Evolutionary conservation across 2,888 invertebrate genomes (phyloP).

Genomic region (Volucella bombylans): DNA sequence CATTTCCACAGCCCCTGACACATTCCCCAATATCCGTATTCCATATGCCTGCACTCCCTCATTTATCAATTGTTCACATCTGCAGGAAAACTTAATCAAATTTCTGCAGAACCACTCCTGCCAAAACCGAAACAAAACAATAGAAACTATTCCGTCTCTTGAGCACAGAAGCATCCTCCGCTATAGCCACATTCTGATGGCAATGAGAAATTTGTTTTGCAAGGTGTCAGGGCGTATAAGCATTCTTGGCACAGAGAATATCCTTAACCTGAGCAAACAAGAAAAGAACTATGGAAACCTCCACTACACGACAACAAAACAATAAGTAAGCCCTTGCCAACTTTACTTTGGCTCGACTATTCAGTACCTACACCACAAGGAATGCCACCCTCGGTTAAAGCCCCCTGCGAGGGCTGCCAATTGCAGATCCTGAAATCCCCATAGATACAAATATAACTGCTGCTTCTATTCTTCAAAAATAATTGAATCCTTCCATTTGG

Average conservation of each 20-base stretch:
- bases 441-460: background rate
- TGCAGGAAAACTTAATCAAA: constrained; percentile 62
- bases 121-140: constrained; percentile 53
- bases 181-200: background rate
- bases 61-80: constrained; percentile 56
- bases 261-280: background rate
- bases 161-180: constrained; percentile 2
- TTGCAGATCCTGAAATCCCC: constrained; percentile 30
- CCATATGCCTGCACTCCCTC: background rate
- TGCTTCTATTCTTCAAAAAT: constrained; percentile 33
- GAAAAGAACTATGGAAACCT: constrained; percentile 1
- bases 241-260: constrained; percentile 55
- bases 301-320: constrained; percentile 46
- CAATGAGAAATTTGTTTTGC: constrained; percentile 53
- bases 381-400: constrained; percentile 30
- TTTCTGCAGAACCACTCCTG: constrained; percentile 48
- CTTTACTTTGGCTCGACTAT: constrained; percentile 21
- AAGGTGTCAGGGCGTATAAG: constrained; percentile 56
- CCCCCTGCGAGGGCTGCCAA: constrained; percentile 32
- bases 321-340: constrained; percentile 61
- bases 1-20: too few relatives aligned
- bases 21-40: too few relatives aligned
- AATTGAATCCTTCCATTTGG: constrained; percentile 54
- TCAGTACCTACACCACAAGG: constrained; percentile 24
- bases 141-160: constrained; percentile 43